Evolutionary conservation across 1,140 invertebrate genomes (phyloP).

Genomic region (Andrena cerasifolii): DNA sequence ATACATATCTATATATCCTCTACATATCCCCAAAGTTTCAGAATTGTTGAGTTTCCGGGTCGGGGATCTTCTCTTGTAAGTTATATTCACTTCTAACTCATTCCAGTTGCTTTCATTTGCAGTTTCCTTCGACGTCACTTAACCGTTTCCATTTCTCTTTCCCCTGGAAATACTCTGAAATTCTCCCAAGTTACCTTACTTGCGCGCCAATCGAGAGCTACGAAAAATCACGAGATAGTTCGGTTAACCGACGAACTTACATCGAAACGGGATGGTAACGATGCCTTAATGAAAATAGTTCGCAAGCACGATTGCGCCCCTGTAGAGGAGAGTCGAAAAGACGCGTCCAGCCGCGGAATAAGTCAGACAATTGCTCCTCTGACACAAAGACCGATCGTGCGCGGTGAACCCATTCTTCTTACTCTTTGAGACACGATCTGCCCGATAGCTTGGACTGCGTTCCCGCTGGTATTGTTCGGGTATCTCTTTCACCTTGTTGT

Average conservation of each 20-base stretch:
- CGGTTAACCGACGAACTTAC: slow-evolving; percentile 11
- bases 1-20: too few species aligned
- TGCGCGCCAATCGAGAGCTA: not conserved
- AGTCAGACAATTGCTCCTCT: slow-evolving; percentile 54
- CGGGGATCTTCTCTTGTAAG: too few species aligned
- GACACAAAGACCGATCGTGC: slow-evolving; percentile 1
- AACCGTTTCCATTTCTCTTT: not conserved
- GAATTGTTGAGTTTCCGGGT: too few species aligned
- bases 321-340: slow-evolving; percentile 26
- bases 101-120: too few species aligned
- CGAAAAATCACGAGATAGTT: slow-evolving; percentile 37
- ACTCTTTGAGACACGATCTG: not conserved
- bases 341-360: slow-evolving; percentile 41
- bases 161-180: not conserved
- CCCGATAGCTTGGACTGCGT: not conserved
- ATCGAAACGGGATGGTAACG: slow-evolving; percentile 41
- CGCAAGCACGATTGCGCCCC: slow-evolving; percentile 54
- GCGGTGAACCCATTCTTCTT: not conserved
- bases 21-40: too few species aligned
- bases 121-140: too few species aligned
- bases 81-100: too few species aligned
- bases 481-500: not conserved
- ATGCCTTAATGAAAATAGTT: slow-evolving; percentile 77
- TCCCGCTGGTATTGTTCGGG: not conserved
- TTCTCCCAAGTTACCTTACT: slow-evolving; percentile 10